These are phyloP conservation scores for Perognathus longimembris DNA, from an alignment of 2,113 vertebrate genomes.

Conservation along the genomic window DNA sequence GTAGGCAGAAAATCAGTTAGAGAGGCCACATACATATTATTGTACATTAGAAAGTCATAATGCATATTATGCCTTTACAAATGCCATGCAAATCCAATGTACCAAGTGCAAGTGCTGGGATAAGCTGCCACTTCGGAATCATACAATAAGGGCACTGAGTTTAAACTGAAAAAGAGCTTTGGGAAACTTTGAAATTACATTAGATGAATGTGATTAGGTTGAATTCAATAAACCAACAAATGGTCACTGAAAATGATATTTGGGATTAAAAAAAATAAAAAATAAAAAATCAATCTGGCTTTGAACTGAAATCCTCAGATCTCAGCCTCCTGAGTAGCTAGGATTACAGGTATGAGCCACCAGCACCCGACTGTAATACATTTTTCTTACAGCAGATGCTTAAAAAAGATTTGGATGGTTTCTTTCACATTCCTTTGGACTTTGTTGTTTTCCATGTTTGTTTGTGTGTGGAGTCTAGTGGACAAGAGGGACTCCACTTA, in stretches of 20 bases:
- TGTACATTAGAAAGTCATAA: no score
- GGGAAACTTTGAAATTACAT: neutral
- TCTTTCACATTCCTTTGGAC: neutral
- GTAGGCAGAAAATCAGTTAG: neutral
- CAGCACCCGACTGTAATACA: neutral
- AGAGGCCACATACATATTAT: neutral
- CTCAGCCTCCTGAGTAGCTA: no score
- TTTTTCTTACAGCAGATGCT: slow-evolving; percentile 16
- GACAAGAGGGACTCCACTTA: neutral
- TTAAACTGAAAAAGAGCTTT: neutral
- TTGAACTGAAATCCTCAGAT: no score
- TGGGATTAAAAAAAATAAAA: neutral
- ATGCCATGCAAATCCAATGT: neutral
- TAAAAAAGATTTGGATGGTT: neutral
- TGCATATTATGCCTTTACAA: no score
- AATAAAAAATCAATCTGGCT: neutral
- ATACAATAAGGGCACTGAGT: neutral
- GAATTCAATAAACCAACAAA: neutral
- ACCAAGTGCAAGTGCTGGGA: neutral
- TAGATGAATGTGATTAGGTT: neutral
- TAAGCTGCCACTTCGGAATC: neutral
- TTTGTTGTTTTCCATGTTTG: neutral
- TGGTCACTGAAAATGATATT: neutral
- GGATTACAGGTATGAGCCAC: no score
- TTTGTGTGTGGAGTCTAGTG: slow-evolving; percentile 8